A percentile compares a stretch with the other conserved stretches of the same genome.
These are phyloP conservation scores for Butorides virescens DNA, from an alignment of 2,113 vertebrate genomes.

Conservation along the genomic window DNA sequence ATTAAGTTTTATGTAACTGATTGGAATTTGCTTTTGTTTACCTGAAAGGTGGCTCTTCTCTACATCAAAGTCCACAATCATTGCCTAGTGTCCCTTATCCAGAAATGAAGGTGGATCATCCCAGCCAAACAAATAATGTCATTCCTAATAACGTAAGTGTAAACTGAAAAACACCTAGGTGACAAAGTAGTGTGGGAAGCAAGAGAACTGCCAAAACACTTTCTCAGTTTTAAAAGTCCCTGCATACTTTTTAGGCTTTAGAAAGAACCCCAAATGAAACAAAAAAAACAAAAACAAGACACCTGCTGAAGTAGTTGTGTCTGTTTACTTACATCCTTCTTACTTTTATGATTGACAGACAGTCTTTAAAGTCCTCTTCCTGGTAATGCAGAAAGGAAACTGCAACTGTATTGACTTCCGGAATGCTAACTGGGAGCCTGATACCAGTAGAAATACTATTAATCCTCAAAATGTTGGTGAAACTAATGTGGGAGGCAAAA, in stretches of 20 bases:
- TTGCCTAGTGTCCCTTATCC: conserved; percentile 57
- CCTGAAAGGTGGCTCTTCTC: conserved; percentile 46
- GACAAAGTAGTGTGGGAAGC: neutral
- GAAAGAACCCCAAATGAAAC: neutral
- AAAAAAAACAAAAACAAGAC: neutral
- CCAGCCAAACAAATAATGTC: conserved; percentile 68
- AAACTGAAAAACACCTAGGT: neutral
- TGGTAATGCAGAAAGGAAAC: neutral
- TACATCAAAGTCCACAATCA: conserved; percentile 31
- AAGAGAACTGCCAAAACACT: neutral
- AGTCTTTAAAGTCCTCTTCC: neutral
- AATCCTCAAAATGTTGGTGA: neutral
- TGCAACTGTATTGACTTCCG: neutral
- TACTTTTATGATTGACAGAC: neutral
- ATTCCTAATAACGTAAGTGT: conserved; percentile 75
- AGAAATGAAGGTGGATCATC: conserved; percentile 73
- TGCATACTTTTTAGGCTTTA: neutral
- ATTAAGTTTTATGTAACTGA: neutral
- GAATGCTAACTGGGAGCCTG: neutral
- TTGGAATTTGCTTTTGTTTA: conserved; percentile 37
- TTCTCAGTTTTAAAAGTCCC: neutral
- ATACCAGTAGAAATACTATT: neutral
- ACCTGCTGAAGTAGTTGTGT: neutral
- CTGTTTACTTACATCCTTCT: neutral
- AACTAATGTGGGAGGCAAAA: neutral